Percentiles rank a stretch among this genome's conserved stretches.
phyloP scores from a whole-genome alignment of 1,140 invertebrate genomes.

The Drosophila navojoa region DNA sequence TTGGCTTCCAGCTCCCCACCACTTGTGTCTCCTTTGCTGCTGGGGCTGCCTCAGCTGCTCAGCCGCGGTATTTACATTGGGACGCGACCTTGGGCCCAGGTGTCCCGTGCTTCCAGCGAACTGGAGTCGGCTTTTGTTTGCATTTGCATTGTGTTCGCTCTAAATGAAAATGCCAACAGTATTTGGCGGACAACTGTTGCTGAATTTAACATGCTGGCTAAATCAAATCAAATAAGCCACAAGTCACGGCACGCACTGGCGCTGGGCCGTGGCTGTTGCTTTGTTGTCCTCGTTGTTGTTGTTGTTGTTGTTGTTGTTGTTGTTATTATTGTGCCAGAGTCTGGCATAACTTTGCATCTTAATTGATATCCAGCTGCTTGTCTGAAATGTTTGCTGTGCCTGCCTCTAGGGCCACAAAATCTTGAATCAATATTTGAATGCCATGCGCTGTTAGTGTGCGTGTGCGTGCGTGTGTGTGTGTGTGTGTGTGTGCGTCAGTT shows the following conservation, averaged over 20 bases:
- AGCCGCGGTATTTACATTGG: constrained; percentile 17
- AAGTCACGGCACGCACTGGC: constrained; percentile 16
- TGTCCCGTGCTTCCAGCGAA: constrained; percentile 7
- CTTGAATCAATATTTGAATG: constrained; percentile 25
- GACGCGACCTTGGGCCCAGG: constrained; percentile 26
- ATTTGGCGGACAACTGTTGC: constrained; percentile 39
- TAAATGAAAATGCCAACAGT: constrained; percentile 33
- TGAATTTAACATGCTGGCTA: constrained; percentile 7
- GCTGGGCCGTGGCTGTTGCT: not conserved
- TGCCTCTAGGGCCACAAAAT: not conserved
- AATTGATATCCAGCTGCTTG: constrained; percentile 44
- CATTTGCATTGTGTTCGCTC: constrained; percentile 14
- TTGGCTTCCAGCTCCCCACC: constrained; percentile 23
- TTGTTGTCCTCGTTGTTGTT: constrained; percentile 2
- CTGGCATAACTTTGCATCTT: constrained; percentile 43
- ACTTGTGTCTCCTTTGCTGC: constrained; percentile 3
- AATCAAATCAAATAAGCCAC: constrained; percentile 15
- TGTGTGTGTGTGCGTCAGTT: not conserved
- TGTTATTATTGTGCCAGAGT: constrained; percentile 3
- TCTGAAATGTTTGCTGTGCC: constrained; percentile 9
- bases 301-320: not conserved
- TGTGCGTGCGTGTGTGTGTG: not conserved
- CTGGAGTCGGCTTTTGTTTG: constrained; percentile 11
- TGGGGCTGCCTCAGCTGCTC: constrained; percentile 13
- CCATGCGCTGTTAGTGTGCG: not conserved